Base-by-base conservation (phyloP, 2,888 invertebrate genomes). In the Metalampra italica region DNA sequence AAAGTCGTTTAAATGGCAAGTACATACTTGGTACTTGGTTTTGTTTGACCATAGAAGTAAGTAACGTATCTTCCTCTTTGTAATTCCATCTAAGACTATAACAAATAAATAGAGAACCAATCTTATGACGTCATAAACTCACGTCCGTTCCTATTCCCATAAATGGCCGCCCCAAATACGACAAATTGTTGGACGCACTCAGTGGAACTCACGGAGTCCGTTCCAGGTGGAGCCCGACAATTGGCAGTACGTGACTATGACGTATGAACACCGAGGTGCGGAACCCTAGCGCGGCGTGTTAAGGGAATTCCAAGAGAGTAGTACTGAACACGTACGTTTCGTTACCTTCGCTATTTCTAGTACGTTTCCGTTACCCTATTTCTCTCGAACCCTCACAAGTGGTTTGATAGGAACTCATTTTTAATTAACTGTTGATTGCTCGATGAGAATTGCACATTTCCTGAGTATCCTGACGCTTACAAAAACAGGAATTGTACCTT, bases 241-340 rank as follows among this genome's bases (percentile, higher is more conserved):
- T 32, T 30, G 46, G 29, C 29, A 30, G 41, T 44, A 54, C 52
- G 54, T 54, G 54, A 50, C 52, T 54, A 50, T 51, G 51, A 53
- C 47, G 49, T 39, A 53, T 41, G 43, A 45, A 43, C 36, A 36
- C 9, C 36, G 36, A n/a, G 36, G n/a, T 36, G n/a, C 7, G 32
- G 32, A 9, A 32, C 32, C 32, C 32, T 32, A 32, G 11, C 32
- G 9, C 7, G 32, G 11, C 32, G 9, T 32, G 32, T 32, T 32
- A 32, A 3, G 32, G 32, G 32, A 7, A 11, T 32, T 32, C 11
- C 32, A 11, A 9, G 32, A 3, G 3, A 32, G 1, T 32, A 8
- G 32, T 32, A 9, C 32, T 7, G 9, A 7, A 32, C 32, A 32
- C 32, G 32, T 32, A 32, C 3, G 3, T 8, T 32, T n/a, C n/a